Base-by-base conservation (phyloP, 2,888 invertebrate species). In the Escarpia spicata region DNA sequence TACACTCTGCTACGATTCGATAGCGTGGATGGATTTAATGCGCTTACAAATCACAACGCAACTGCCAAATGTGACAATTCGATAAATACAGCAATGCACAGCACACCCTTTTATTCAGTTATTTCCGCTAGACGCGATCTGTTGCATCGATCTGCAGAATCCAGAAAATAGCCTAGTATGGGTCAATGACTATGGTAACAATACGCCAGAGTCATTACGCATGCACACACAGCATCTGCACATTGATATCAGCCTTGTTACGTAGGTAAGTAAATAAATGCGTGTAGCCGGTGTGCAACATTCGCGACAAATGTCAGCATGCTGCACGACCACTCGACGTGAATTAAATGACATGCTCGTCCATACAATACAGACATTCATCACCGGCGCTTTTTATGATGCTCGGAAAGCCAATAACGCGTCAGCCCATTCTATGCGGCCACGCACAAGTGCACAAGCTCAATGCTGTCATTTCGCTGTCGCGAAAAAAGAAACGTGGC, bases 401-500 rank as follows among this genome's bases (percentile, higher is more conserved):
- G n/a, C n/a, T 75, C 75, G n/a, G 75, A 75, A 75, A 75, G 75
- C 26, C 75, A n/a, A 75, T 75, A 75, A 75, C n/a, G 75, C n/a
- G 26, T 6, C 19, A n/a, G 26, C 26, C 19, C 75, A 75, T 75
- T 75, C 75, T 75, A 26, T 2, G 19, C 26, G 75, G 75, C 75
- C 75, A 75, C 75, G 75, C 75, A 26, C 75, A 75, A 75, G 75
- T 26, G 75, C 19, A 26, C 75, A 26, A 1, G n/a, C 26, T 75
- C 75, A 75, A 75, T 75, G 75, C 75, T 75, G 75, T 75, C 75
- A 75, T 75, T 75, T 75, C 75, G 75, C 75, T 75, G 75, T 75
- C 75, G 75, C 75, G 75, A 75, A 75, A 75, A 75, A 75, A 75
- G 75, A 75, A 75, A 26, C 75, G 75, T 2, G 6, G 75, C 75